These are phyloP conservation scores for Branchipolynoe longqiensis DNA, from an alignment of 2,888 invertebrate genomes.

Conservation along the genomic window DNA sequence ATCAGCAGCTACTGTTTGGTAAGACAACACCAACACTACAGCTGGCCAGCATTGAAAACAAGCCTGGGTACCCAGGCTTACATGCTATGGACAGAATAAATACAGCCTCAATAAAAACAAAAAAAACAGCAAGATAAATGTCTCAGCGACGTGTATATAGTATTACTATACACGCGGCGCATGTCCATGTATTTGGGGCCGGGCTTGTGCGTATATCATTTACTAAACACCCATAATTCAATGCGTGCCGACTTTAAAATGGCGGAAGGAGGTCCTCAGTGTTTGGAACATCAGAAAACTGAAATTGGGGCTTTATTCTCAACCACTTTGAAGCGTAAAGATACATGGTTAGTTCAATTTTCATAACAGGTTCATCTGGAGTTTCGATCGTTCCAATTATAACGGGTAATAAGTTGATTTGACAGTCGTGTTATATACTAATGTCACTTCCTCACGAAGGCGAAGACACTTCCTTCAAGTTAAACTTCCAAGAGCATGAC, in stretches of 20 bases:
- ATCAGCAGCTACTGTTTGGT: no score
- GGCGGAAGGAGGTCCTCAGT: slow-evolving; percentile 77
- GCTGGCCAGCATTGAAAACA: no score
- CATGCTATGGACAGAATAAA: no score
- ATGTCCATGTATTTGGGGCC: no score
- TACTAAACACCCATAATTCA: slow-evolving; percentile 53
- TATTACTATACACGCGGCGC: no score
- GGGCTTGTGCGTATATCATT: no score
- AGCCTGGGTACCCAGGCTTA: no score
- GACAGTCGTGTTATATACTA: slow-evolving; percentile 14
- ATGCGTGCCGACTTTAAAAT: slow-evolving; percentile 64
- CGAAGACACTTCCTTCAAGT: slow-evolving; percentile 18
- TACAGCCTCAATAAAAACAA: no score
- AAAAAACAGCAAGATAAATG: no score
- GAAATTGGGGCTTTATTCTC: slow-evolving; percentile 76
- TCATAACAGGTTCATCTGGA: neutral
- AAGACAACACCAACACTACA: no score
- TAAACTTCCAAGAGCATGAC: no score
- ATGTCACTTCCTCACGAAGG: neutral
- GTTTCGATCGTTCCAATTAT: neutral
- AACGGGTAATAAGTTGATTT: neutral
- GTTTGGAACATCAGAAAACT: slow-evolving; percentile 79
- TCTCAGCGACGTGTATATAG: no score
- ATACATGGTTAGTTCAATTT: slow-evolving; percentile 77
- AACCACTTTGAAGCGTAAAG: slow-evolving; percentile 76